Evolutionary conservation across 2,113 vertebrate species (phyloP).

Genomic region (Oplegnathus fasciatus): DNA sequence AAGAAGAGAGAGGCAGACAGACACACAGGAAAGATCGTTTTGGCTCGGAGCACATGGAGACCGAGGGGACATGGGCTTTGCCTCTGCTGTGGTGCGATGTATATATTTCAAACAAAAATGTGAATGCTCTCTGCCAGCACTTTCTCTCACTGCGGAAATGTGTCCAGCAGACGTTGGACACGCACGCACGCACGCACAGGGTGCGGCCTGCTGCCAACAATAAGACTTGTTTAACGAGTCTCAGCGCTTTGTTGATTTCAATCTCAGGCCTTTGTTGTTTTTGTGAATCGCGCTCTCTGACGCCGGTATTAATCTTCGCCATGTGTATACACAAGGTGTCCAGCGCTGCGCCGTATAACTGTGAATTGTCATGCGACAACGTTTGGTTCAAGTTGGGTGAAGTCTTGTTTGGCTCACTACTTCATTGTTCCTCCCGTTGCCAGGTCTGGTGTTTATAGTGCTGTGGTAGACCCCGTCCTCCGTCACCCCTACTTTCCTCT

Average conservation of each 20-base stretch:
- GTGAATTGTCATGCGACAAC: constrained; percentile 76
- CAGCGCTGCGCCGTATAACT: constrained; percentile 64
- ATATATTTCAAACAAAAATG: constrained; percentile 69
- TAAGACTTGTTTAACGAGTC: constrained; percentile 79
- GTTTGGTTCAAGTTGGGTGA: constrained; percentile 63
- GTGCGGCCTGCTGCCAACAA: constrained; percentile 66
- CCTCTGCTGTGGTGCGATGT: constrained; percentile 53
- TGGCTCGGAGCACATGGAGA: constrained; percentile 27
- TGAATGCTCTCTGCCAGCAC: constrained; percentile 53
- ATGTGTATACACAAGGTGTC: constrained; percentile 78
- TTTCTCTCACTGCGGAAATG: constrained; percentile 63
- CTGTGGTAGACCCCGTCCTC: constrained; percentile 49
- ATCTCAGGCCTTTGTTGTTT: constrained; percentile 71
- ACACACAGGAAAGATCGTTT: constrained; percentile 55
- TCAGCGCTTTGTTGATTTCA: constrained; percentile 77
- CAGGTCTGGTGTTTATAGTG: constrained; percentile 59
- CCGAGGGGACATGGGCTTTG: constrained; percentile 30
- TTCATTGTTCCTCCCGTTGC: constrained; percentile 54
- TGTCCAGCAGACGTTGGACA: constrained; percentile 63
- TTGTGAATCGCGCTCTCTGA: constrained; percentile 75
- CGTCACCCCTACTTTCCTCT: constrained; percentile 27
- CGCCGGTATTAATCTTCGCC: constrained; percentile 71
- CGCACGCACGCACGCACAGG: constrained; percentile 34
- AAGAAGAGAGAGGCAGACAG: constrained; percentile 26
- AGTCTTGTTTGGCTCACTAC: constrained; percentile 65